A percentile compares a stretch with the other conserved stretches of the same genome.
Evolutionary conservation across 1,140 invertebrate species (phyloP).

Genomic region (Sycophaga agraensis): DNA sequence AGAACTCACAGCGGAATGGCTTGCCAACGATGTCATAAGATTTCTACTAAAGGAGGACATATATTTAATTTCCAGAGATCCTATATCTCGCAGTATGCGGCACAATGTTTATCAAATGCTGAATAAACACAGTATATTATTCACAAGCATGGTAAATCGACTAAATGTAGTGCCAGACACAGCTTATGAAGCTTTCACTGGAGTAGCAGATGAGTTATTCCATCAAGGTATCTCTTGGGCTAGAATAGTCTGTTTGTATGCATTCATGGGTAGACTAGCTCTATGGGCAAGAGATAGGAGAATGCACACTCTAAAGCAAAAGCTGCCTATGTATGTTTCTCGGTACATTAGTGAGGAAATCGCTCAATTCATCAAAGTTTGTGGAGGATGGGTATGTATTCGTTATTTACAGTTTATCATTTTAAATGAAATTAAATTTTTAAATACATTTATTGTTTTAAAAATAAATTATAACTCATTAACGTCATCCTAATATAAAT

Average conservation of each 20-base stretch:
- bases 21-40: constrained; percentile 53
- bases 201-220: constrained; percentile 65
- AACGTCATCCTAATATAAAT: background rate
- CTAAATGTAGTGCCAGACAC: constrained; percentile 59
- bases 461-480: too few relatives aligned
- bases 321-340: constrained; percentile 53
- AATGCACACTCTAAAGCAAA: constrained; percentile 51
- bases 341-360: constrained; percentile 52
- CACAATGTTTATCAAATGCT: constrained; percentile 59
- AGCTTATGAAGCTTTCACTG: constrained; percentile 61
- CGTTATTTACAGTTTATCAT: background rate
- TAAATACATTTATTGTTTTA: background rate
- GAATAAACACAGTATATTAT: constrained; percentile 63
- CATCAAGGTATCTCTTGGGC: constrained; percentile 64
- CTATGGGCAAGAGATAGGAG: constrained; percentile 58
- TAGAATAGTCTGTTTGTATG: constrained; percentile 64
- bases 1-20: constrained; percentile 48
- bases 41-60: constrained; percentile 55
- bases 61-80: constrained; percentile 52
- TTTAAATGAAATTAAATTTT: background rate
- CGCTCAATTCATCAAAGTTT: constrained; percentile 53
- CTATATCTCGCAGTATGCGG: constrained; percentile 53
- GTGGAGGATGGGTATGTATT: constrained; percentile 52
- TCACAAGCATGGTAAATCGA: constrained; percentile 64
- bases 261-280: constrained; percentile 63